Evolutionary conservation across 2,888 invertebrate species (phyloP), one percentile per base, ranked within the genome.

Genomic region (Folsomia candida): DNA sequence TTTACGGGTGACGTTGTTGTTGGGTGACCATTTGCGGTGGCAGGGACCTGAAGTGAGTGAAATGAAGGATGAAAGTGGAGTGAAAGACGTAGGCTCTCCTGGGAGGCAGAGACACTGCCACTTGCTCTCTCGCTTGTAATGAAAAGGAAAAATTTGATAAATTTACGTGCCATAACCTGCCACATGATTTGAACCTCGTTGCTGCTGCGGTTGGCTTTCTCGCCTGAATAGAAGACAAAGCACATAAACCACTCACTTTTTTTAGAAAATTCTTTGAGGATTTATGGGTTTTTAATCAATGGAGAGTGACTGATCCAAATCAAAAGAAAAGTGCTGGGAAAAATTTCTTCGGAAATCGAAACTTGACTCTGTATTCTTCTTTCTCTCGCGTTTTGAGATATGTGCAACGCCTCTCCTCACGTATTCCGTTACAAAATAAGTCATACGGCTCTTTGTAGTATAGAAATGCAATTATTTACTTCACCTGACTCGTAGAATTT

Each of bases 51-150:
- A 47, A 59, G 59, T 59, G 59, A 29, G 29, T 61, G 61, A 61
- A 61, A 61, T 61, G 61, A 61, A 61, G 61, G 61, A 61, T 61
- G 61, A 61, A 61, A 61, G 27, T 26, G 61, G 28, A 61, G 61
- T 61, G 61, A 61, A 61, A 61, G 61, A 61, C 61, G 61, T 61
- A 29, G 29, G 25, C 24, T 25, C 29, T n/a, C 22, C n/a, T 27
- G 28, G 27, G 61, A 29, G 18, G 27, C n/a, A n/a, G 22, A n/a
- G 11, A 20, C 54, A 54, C 20, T 20, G 20, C 54, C 54, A 54
- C 54, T 54, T 4, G 22, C 54, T 54, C 54, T 54, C 11, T 18
- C 47, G 9, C 47, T 54, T 54, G 54, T 64, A 64, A 64, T 64
- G 24, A 64, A 64, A 64, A 64, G 51, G 24, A 64, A 64, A 64